Conservation (phyloP, 2,888 invertebrate species). For the Yponomeuta evonymella region DNA sequence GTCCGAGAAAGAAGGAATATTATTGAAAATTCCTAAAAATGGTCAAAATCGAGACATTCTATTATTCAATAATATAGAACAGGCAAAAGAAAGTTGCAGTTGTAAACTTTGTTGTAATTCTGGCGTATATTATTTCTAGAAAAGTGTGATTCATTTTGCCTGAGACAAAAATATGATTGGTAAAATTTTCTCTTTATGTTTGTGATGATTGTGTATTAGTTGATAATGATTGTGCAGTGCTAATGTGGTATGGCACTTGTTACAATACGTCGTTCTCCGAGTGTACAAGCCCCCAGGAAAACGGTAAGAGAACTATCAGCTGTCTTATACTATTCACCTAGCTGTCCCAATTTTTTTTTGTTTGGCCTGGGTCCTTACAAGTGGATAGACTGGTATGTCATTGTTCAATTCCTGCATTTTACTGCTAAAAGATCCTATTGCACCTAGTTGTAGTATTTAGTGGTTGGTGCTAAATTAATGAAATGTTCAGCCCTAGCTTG, state of each 20-base stretch:
- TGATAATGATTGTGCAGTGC: conserved; percentile 62
- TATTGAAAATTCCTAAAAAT: conserved; percentile 12
- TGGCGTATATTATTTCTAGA: background rate
- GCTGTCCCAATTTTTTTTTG: conserved; percentile 1
- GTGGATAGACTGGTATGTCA: background rate
- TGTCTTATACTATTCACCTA: conserved; percentile 21
- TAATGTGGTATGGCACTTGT: conserved; percentile 74
- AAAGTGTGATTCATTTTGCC: conserved; percentile 5
- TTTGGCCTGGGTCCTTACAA: background rate
- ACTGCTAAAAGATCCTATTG: background rate
- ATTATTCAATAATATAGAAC: background rate
- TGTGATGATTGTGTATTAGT: conserved; percentile 64
- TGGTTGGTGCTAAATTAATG: no score
- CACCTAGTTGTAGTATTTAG: no score
- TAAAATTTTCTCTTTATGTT: conserved; percentile 60
- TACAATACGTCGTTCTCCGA: conserved; percentile 71
- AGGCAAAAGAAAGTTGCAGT: background rate
- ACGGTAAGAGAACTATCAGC: conserved; percentile 51
- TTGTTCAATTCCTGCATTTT: background rate
- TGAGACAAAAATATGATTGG: conserved; percentile 37
- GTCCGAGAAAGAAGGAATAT: background rate
- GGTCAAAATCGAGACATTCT: background rate
- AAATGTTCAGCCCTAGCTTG: no score
- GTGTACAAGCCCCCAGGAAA: conserved; percentile 71
- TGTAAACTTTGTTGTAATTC: background rate